phyloP scores from a whole-genome alignment of 2,888 invertebrate species.

The Microctonus hyperodae region DNA sequence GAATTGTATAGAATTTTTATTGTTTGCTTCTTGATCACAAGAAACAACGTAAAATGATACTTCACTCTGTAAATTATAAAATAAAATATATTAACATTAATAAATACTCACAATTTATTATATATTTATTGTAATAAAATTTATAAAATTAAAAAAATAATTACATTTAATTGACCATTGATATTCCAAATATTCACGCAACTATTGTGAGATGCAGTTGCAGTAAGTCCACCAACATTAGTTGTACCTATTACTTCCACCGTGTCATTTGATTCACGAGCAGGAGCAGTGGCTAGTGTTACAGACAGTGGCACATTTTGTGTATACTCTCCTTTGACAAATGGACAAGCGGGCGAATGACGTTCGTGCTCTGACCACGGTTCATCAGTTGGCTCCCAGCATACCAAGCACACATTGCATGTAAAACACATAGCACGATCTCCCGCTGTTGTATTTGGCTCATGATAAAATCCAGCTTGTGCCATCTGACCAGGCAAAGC shows the following conservation, averaged over 20 bases:
- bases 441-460: slow-evolving; percentile 87
- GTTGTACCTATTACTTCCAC: slow-evolving; percentile 59
- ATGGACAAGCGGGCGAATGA: slow-evolving; percentile 92
- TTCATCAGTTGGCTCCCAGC: slow-evolving; percentile 97
- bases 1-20: slow-evolving; percentile 56
- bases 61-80: slow-evolving; percentile 61
- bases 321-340: slow-evolving; percentile 93
- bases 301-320: slow-evolving; percentile 90
- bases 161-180: slow-evolving; percentile 73
- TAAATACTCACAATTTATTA: not conserved
- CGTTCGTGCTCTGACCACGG: slow-evolving; percentile 98
- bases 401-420: slow-evolving; percentile 92
- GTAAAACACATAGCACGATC: slow-evolving; percentile 97
- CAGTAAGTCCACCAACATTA: slow-evolving; percentile 60
- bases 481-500: slow-evolving; percentile 96
- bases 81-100: not conserved
- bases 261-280: slow-evolving; percentile 58
- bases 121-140: not conserved
- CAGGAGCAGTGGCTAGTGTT: slow-evolving; percentile 63
- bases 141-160: slow-evolving; percentile 5
- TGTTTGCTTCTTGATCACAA: slow-evolving; percentile 57
- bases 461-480: slow-evolving; percentile 96
- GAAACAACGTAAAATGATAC: slow-evolving; percentile 63
- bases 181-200: slow-evolving; percentile 84
- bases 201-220: slow-evolving; percentile 65